These are phyloP conservation scores for Muschampia plurimacula DNA, from an alignment of 2,888 invertebrate species.

Conservation along the genomic window DNA sequence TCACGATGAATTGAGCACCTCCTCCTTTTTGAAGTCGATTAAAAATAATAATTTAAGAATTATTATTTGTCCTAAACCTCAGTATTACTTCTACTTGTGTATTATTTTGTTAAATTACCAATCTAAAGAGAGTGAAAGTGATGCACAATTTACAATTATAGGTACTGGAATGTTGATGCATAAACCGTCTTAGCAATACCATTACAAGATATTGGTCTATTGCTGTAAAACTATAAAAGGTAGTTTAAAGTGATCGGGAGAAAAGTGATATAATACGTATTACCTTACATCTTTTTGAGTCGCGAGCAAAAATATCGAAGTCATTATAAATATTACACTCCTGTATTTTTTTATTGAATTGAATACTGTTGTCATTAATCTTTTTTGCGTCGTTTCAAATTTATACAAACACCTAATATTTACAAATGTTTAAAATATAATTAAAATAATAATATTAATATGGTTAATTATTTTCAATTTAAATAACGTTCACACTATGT, in stretches of 20 bases:
- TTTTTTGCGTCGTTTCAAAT: background rate
- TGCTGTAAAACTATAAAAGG: conserved; percentile 15
- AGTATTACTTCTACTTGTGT: too few relatives aligned
- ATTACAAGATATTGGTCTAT: conserved; percentile 22
- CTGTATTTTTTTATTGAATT: conserved; percentile 1
- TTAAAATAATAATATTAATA: too few relatives aligned
- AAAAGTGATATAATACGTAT: conserved; percentile 23
- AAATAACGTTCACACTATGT: too few relatives aligned
- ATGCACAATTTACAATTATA: background rate
- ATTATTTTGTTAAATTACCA: too few relatives aligned
- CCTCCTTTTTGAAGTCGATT: too few relatives aligned
- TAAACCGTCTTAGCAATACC: background rate
- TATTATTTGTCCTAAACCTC: too few relatives aligned
- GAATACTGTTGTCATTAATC: background rate
- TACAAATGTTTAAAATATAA: too few relatives aligned
- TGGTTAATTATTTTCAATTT: too few relatives aligned
- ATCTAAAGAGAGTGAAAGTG: too few relatives aligned
- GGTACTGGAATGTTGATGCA: background rate
- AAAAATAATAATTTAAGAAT: too few relatives aligned
- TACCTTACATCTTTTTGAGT: conserved; percentile 14
- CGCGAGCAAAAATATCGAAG: conserved; percentile 22
- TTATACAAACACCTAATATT: too few relatives aligned
- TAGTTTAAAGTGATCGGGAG: conserved; percentile 21
- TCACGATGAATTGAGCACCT: too few relatives aligned
- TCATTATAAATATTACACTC: conserved; percentile 25